phyloP scores from a whole-genome alignment of 2,113 vertebrate species.

The Cygnus atratus region DNA sequence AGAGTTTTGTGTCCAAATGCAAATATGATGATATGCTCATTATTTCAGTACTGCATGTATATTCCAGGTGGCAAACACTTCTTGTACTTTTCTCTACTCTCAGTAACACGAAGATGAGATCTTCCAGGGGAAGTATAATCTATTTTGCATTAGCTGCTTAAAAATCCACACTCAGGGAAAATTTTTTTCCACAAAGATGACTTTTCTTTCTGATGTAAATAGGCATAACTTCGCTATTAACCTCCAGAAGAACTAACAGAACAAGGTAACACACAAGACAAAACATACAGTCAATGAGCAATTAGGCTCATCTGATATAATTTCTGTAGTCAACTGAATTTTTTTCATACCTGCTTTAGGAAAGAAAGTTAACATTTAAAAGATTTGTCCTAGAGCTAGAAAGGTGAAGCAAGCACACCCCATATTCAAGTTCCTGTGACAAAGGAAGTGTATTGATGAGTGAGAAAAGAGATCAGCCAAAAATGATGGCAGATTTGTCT shows the following conservation, averaged over 20 bases:
- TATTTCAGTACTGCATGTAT: not conserved
- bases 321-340: not conserved
- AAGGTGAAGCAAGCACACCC: not conserved
- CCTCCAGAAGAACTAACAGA: not conserved
- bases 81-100: not conserved
- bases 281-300: fast-evolving
- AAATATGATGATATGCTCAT: not conserved
- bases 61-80: not conserved
- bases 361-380: not conserved
- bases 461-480: not conserved
- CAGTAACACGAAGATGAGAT: not conserved
- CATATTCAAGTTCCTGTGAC: not conserved
- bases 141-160: not conserved
- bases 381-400: not conserved
- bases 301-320: not conserved
- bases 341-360: not conserved
- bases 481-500: not conserved
- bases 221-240: not conserved
- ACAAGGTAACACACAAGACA: not conserved
- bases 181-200: not conserved
- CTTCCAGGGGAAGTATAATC: not conserved
- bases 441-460: not conserved
- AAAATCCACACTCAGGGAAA: not conserved
- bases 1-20: not conserved
- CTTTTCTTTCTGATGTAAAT: not conserved